Conservation (phyloP, 1,140 invertebrate genomes). For the Hylaeus volcanicus region DNA sequence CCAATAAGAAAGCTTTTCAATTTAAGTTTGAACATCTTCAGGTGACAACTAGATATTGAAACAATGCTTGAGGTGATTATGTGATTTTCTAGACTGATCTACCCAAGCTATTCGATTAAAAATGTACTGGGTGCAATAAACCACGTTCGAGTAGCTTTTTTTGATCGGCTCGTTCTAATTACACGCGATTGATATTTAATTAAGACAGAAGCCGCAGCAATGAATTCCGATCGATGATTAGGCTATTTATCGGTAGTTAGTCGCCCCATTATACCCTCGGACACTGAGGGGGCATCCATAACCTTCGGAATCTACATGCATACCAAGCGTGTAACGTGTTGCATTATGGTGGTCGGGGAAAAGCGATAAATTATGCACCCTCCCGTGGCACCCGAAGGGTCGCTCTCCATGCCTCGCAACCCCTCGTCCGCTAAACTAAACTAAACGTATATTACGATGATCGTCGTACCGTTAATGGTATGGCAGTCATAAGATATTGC, state of each 20-base stretch:
- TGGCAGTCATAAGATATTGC: constrained; percentile 74
- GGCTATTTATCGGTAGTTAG: constrained; percentile 65
- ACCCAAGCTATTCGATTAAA: background rate
- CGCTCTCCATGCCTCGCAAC: constrained; percentile 29
- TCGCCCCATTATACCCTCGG: constrained; percentile 38
- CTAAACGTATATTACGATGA: constrained; percentile 75
- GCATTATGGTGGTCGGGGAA: constrained; percentile 61
- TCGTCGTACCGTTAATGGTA: constrained; percentile 74
- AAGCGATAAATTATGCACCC: constrained; percentile 78
- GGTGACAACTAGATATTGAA: no score
- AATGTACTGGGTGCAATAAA: background rate
- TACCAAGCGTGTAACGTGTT: constrained; percentile 70
- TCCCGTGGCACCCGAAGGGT: constrained; percentile 53
- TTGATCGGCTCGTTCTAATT: background rate
- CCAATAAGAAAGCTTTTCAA: no score
- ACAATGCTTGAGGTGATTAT: no score
- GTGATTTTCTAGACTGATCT: background rate
- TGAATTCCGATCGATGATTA: constrained; percentile 64
- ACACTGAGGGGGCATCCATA: constrained; percentile 64
- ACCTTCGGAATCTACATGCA: constrained; percentile 71
- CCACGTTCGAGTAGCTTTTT: background rate
- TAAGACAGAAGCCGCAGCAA: constrained; percentile 40
- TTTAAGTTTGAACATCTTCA: no score
- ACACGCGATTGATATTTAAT: constrained; percentile 29
- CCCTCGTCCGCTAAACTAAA: constrained; percentile 68